A percentile compares a stretch with the other conserved stretches of the same genome.
phyloP scores from a whole-genome alignment of 2,113 vertebrate species.

The Hypocryptadius cinnamomeus region DNA sequence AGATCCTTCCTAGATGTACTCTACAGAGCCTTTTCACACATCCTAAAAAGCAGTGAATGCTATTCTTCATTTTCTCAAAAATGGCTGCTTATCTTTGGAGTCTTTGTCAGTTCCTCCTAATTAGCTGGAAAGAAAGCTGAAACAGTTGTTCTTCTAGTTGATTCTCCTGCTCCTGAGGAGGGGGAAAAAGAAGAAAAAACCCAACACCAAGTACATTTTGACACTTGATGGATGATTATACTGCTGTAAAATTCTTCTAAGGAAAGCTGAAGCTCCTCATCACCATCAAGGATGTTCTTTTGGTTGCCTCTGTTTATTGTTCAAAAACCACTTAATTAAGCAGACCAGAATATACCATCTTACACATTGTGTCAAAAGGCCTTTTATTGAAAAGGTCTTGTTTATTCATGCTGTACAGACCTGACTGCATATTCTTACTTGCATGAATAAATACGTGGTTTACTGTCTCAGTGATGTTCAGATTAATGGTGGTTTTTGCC shows the following conservation, averaged over 20 bases:
- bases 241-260: background rate
- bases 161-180: background rate
- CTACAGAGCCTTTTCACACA: background rate
- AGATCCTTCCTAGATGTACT: background rate
- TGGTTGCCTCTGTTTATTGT: background rate
- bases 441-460: background rate
- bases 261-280: background rate
- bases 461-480: background rate
- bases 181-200: background rate
- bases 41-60: background rate
- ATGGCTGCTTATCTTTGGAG: background rate
- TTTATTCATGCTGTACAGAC: background rate
- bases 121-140: background rate
- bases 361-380: background rate
- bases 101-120: background rate
- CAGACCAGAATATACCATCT: background rate
- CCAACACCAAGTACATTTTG: background rate
- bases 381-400: background rate
- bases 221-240: background rate
- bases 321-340: background rate
- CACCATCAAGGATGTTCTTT: background rate
- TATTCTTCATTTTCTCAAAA: background rate
- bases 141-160: background rate
- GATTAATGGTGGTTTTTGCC: accelerated
- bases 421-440: background rate